Base-by-base conservation (phyloP, 2,797 vertebrate species). In the Sphaeramia orbicularis region DNA sequence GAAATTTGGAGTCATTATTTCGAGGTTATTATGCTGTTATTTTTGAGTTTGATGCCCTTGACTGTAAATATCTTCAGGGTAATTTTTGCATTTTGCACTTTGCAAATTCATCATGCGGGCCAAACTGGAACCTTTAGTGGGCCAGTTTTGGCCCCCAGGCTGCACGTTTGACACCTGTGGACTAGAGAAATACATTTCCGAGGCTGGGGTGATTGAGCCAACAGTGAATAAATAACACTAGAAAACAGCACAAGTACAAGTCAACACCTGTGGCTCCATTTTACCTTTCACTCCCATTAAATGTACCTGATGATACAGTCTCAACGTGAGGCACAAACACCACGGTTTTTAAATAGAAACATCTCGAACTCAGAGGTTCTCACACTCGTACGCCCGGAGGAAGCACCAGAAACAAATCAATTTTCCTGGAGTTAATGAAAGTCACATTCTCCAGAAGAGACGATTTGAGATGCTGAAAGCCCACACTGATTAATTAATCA, bases 381-480 rank as follows among this genome's bases (percentile, higher is more conserved):
- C 71, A 60, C 71, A 78, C 72, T 53, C 42, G 2, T 15, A 11
- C 27, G 49, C 66, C 58, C 64, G 38, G 71, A 71, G 69, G 62
- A 0, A 30, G 32, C 38, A 18, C 35, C n/a, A 0, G 11, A 30
- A 74, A 71, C 58, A 24, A 78, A 76, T 81, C 41, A 9, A 77
- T 78, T 76, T 27, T 16, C 35, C n/a, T 3, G 51, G 41, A 68
- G 49, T 65, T 65, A 72, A 76, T 60, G 64, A 82, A 76, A 77
- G 74, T 86, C 74, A 79, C 57, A 32, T 64, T 68, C 58, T 79
- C 58, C 55, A 64, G 63, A 76, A 41, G 45, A 73, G 48, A 69
- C 40, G 63, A 57, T 75, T 81, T 3, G 8, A 35, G 59, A 55
- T 49, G 30, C 61, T 37, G 42, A 67, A 70, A 42, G 53, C 19